Percentiles rank a stretch among this genome's conserved stretches.
Evolutionary conservation across 2,888 invertebrate species (phyloP).

Genomic region (Drosophila quinaria): DNA sequence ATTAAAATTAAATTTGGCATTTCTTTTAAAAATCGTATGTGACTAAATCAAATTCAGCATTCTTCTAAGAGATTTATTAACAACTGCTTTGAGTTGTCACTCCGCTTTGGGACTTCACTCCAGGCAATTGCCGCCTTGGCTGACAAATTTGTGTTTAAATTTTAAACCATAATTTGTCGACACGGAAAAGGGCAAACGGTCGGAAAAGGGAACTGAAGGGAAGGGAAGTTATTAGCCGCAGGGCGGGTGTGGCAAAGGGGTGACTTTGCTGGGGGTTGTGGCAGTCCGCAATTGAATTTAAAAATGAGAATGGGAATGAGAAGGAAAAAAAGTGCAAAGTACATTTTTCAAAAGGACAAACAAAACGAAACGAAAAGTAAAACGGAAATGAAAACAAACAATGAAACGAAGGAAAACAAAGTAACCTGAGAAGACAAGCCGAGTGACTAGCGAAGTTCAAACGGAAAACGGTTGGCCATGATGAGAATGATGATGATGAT

Average conservation of each 20-base stretch:
- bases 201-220: slow-evolving; percentile 35
- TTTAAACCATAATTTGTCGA: slow-evolving; percentile 67
- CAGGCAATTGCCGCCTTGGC: slow-evolving; percentile 34
- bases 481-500: slow-evolving; percentile 25
- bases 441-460: slow-evolving; percentile 58
- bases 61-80: slow-evolving; percentile 2
- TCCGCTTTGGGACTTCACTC: slow-evolving; percentile 27
- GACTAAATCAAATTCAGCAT: background rate
- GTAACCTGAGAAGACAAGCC: slow-evolving; percentile 72
- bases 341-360: slow-evolving; percentile 68
- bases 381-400: slow-evolving; percentile 79
- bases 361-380: slow-evolving; percentile 69
- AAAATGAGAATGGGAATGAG: slow-evolving; percentile 14
- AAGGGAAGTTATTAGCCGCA: slow-evolving; percentile 62
- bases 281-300: slow-evolving; percentile 76
- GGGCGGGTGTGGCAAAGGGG: slow-evolving; percentile 58
- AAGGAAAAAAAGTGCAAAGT: slow-evolving; percentile 35
- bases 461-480: slow-evolving; percentile 53
- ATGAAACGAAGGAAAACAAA: slow-evolving; percentile 70
- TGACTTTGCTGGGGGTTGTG: slow-evolving; percentile 54
- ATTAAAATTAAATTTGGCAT: no score
- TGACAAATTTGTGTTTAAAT: slow-evolving; percentile 75
- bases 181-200: slow-evolving; percentile 49
- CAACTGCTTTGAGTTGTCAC: background rate
- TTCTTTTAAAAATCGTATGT: background rate